A percentile compares a stretch with the other conserved stretches of the same genome.
These are phyloP conservation scores for Actinia tenebrosa DNA, from an alignment of 64 coral and sea anemone species.

Conservation along the genomic window DNA sequence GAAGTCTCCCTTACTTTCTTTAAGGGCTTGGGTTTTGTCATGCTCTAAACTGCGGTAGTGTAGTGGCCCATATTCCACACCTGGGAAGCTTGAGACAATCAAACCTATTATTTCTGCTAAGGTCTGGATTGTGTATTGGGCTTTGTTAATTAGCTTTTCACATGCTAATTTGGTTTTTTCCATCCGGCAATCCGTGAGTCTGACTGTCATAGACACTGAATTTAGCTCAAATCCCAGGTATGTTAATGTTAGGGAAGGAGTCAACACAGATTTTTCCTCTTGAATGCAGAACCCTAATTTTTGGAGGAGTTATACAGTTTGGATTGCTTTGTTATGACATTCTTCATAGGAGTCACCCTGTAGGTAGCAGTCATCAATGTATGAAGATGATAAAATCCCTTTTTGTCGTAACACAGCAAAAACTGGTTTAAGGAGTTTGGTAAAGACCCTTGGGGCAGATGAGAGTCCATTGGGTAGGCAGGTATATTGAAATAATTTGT, in stretches of 20 bases:
- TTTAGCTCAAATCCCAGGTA: conserved; percentile 25
- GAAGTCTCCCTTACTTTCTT: conserved; percentile 31
- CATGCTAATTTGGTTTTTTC: not conserved
- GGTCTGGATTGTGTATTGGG: not conserved
- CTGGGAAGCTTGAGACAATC: conserved; percentile 27
- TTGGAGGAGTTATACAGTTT: conserved; percentile 1
- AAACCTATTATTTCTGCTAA: conserved; percentile 31
- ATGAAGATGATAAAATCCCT: conserved; percentile 25
- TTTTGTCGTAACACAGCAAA: conserved; percentile 15
- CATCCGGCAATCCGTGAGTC: not conserved
- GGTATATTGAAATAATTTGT: conserved; percentile 45
- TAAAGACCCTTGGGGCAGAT: conserved; percentile 25
- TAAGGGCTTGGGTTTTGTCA: conserved; percentile 22
- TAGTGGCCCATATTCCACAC: conserved; percentile 26
- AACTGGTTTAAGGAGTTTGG: conserved; percentile 29
- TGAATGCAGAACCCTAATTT: conserved; percentile 4
- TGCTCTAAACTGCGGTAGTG: not conserved
- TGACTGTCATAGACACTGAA: conserved; percentile 17
- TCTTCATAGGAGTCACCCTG: conserved; percentile 13
- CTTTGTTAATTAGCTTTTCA: not conserved
- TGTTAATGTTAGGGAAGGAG: not conserved
- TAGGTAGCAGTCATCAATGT: conserved; percentile 20
- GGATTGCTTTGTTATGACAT: not conserved
- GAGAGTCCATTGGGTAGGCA: conserved; percentile 37
- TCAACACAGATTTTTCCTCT: conserved; percentile 27